Evolutionary conservation across 2,888 invertebrate genomes (phyloP).

Genomic region (Xestia xanthographa): DNA sequence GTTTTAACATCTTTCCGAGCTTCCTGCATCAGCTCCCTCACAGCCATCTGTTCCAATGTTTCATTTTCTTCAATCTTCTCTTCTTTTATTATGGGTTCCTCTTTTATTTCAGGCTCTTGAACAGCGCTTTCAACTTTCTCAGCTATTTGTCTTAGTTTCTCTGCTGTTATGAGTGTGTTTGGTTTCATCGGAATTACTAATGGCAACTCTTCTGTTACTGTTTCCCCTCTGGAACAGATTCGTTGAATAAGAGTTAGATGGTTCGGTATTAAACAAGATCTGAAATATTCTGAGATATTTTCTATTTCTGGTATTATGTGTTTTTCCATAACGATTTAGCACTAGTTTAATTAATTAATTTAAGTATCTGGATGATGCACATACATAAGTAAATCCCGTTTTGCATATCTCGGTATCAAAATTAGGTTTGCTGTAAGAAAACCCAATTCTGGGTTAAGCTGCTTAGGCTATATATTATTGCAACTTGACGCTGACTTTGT

Average conservation of each 20-base stretch:
- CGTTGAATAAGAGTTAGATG: neutral
- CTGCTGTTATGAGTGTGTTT: slow-evolving; percentile 88
- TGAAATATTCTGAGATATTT: neutral
- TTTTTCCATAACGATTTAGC: neutral
- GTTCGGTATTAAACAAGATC: neutral
- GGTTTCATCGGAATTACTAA: slow-evolving; percentile 93
- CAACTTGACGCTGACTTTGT: too few relatives aligned
- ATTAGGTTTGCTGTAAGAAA: too few relatives aligned
- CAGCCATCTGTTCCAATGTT: slow-evolving; percentile 93
- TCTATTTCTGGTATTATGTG: neutral
- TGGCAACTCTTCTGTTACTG: slow-evolving; percentile 88
- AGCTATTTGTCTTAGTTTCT: slow-evolving; percentile 87
- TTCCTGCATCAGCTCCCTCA: slow-evolving; percentile 93
- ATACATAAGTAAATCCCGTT: too few relatives aligned
- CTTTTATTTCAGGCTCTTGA: slow-evolving; percentile 83
- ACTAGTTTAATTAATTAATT: neutral
- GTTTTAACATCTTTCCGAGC: slow-evolving; percentile 82
- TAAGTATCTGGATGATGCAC: too few relatives aligned
- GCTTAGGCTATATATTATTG: too few relatives aligned
- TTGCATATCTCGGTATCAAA: too few relatives aligned
- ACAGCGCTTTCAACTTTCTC: slow-evolving; percentile 88
- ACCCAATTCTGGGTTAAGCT: too few relatives aligned
- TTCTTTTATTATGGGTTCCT: slow-evolving; percentile 71
- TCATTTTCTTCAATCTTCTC: slow-evolving; percentile 74
- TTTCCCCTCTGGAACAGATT: slow-evolving; percentile 86